Evolutionary conservation across 2,113 vertebrate species (phyloP).

Genomic region (western clawed frog (Xenopus tropicalis)): DNA sequence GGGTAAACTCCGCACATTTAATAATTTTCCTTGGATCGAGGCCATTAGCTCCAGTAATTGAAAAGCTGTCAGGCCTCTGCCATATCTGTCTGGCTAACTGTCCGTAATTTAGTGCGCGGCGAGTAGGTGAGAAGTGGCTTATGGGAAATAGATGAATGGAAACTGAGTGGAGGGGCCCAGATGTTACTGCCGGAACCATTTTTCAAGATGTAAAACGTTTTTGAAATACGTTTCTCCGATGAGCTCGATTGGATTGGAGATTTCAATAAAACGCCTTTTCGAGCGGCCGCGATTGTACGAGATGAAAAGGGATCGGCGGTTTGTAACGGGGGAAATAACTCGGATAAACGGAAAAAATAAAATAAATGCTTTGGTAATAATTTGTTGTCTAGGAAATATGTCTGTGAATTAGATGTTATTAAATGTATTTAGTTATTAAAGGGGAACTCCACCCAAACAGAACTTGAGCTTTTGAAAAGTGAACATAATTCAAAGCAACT

Average conservation of each 20-base stretch:
- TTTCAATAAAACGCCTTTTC: constrained; percentile 17
- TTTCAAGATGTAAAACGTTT: constrained; percentile 31
- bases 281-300: not conserved
- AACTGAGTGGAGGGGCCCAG: constrained; percentile 22
- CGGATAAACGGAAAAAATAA: not conserved
- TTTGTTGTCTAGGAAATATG: not conserved
- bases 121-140: constrained; percentile 38
- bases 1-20: constrained; percentile 44
- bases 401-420: constrained; percentile 21
- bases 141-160: constrained; percentile 26
- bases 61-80: constrained; percentile 32
- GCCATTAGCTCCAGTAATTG: constrained; percentile 41
- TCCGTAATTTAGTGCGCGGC: constrained; percentile 33
- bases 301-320: not conserved
- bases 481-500: no score
- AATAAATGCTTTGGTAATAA: not conserved
- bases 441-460: no score
- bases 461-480: no score
- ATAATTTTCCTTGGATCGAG: constrained; percentile 41
- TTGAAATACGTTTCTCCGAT: constrained; percentile 14
- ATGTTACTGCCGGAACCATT: constrained; percentile 33
- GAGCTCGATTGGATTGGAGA: constrained; percentile 1
- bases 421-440: no score
- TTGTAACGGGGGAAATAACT: not conserved
- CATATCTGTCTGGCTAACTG: constrained; percentile 35